phyloP scores from a whole-genome alignment of 2,113 vertebrate species.

The Corythaeola cristata region DNA sequence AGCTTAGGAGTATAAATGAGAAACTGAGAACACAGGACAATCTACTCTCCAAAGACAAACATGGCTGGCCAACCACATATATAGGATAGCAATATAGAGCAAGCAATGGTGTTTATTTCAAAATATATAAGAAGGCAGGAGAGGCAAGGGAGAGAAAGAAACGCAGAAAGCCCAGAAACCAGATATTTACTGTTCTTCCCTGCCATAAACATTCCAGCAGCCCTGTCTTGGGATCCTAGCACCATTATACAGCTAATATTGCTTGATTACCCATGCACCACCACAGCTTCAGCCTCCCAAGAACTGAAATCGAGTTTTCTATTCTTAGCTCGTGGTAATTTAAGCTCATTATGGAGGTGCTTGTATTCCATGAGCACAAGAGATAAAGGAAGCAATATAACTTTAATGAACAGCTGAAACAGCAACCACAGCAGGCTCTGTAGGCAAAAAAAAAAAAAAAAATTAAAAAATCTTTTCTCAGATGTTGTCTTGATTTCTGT shows the following conservation, averaged over 20 bases:
- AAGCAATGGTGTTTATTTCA: background rate
- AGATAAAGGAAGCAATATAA: conserved; percentile 70
- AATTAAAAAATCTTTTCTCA: background rate
- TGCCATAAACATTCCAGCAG: conserved; percentile 7
- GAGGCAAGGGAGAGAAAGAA: background rate
- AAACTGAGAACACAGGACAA: conserved; percentile 2
- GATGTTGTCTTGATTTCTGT: conserved; percentile 54
- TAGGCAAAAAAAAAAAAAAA: background rate
- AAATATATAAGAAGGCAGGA: background rate
- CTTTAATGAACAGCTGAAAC: conserved; percentile 68
- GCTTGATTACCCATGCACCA: conserved; percentile 56
- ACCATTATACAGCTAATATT: conserved; percentile 47
- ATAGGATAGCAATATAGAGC: background rate
- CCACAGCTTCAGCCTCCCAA: conserved; percentile 47
- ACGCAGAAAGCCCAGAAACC: background rate
- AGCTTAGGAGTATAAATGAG: background rate
- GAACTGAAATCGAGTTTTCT: conserved; percentile 68
- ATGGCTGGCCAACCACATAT: background rate
- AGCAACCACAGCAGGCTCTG: conserved; percentile 40
- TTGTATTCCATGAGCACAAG: conserved; percentile 60
- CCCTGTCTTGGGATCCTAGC: conserved; percentile 2
- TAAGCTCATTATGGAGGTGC: conserved; percentile 61
- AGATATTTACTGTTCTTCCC: conserved; percentile 5
- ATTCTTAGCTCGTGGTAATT: conserved; percentile 66
- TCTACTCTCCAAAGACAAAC: conserved; percentile 17